A percentile compares a stretch with the other conserved stretches of the same genome.
These are phyloP conservation scores for Aphodius granarius DNA, from an alignment of 2,888 invertebrate genomes.

Conservation along the genomic window DNA sequence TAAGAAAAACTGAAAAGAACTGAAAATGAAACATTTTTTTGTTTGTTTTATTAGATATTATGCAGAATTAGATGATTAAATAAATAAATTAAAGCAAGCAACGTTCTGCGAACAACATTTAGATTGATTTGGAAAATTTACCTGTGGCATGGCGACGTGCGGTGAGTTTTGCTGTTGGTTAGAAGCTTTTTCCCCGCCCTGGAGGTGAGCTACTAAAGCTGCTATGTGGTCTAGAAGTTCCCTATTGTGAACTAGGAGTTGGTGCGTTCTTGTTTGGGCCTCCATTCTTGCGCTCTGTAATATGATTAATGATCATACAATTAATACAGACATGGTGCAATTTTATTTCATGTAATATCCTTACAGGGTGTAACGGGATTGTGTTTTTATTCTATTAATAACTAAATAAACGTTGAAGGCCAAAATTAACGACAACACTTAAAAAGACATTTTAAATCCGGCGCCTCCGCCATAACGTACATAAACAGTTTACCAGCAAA, in stretches of 20 bases:
- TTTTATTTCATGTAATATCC: too few relatives aligned
- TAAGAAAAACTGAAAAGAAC: neutral
- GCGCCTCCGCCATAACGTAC: neutral
- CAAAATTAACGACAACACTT: too few relatives aligned
- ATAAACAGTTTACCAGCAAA: neutral
- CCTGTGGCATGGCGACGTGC: slow-evolving; percentile 72
- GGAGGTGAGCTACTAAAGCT: slow-evolving; percentile 83
- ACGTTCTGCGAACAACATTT: neutral
- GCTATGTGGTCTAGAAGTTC: slow-evolving; percentile 94
- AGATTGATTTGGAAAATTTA: slow-evolving; percentile 38
- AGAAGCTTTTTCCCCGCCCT: slow-evolving; percentile 76
- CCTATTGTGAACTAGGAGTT: slow-evolving; percentile 91
- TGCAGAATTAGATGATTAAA: neutral
- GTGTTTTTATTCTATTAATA: too few relatives aligned
- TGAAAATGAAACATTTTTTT: neutral
- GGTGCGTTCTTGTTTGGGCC: slow-evolving; percentile 83
- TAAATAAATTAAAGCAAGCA: slow-evolving; percentile 14
- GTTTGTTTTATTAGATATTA: neutral
- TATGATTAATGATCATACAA: slow-evolving; percentile 15
- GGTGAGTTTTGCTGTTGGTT: slow-evolving; percentile 57
- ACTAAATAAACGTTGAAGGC: too few relatives aligned
- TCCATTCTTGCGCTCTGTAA: slow-evolving; percentile 51
- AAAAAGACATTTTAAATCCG: neutral
- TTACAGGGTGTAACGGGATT: too few relatives aligned
- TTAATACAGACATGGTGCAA: slow-evolving; percentile 10